Percentiles rank a stretch among this genome's conserved stretches.
Conservation (phyloP, 2,888 invertebrate species). For the Tiphia femorata region DNA sequence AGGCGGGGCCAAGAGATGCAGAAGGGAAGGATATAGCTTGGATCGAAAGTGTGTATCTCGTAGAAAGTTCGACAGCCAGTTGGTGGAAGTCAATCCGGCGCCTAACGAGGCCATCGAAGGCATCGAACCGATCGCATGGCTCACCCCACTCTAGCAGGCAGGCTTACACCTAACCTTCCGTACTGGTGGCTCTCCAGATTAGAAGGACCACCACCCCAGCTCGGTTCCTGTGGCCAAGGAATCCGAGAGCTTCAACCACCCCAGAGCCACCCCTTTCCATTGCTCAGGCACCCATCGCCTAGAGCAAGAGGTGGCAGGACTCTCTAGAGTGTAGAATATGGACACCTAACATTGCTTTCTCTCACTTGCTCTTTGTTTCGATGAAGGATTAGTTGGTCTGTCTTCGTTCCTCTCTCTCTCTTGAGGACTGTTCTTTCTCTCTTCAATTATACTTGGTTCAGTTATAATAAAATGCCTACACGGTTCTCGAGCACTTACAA, state of each 20-base stretch:
- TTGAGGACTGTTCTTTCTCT: not conserved
- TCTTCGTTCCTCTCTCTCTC: not conserved
- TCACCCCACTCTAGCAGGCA: no score
- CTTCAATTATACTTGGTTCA: no score
- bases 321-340: no score
- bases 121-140: slow-evolving; percentile 33
- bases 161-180: slow-evolving; percentile 7
- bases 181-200: slow-evolving; percentile 23
- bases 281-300: no score
- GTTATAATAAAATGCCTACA: no score
- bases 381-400: no score
- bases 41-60: slow-evolving; percentile 40
- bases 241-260: slow-evolving; percentile 13
- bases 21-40: no score
- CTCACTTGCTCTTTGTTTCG: not conserved
- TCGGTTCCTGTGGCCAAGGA: slow-evolving; percentile 20
- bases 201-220: slow-evolving; percentile 22
- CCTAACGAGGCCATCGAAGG: slow-evolving; percentile 50
- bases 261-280: no score
- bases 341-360: no score
- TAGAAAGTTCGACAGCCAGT: slow-evolving; percentile 51
- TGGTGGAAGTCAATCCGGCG: slow-evolving; percentile 51
- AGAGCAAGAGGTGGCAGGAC: no score
- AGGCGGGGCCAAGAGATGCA: no score
- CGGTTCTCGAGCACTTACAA: no score